These are phyloP conservation scores for Siniperca chuatsi DNA, from an alignment of 2,113 vertebrate genomes.

Conservation along the genomic window DNA sequence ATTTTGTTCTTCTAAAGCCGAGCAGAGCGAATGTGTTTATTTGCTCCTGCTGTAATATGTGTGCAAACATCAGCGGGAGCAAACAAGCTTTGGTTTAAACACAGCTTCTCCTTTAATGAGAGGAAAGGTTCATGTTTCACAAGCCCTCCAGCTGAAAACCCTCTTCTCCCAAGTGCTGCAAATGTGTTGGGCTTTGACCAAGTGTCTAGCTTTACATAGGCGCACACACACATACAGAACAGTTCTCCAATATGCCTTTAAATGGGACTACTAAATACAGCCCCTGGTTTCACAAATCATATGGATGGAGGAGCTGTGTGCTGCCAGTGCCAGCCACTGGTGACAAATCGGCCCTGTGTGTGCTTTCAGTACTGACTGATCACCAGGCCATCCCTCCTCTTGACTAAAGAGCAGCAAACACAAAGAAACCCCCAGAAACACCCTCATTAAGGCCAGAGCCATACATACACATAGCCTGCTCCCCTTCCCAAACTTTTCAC, in stretches of 20 bases:
- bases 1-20: slow-evolving; percentile 66
- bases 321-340: slow-evolving; percentile 78
- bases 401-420: slow-evolving; percentile 83
- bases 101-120: slow-evolving; percentile 81
- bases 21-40: slow-evolving; percentile 71
- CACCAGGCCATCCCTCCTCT: slow-evolving; percentile 75
- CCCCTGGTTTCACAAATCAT: slow-evolving; percentile 82
- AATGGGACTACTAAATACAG: slow-evolving; percentile 84
- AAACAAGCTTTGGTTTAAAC: slow-evolving; percentile 81
- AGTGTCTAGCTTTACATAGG: slow-evolving; percentile 54
- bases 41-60: slow-evolving; percentile 73
- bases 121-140: slow-evolving; percentile 80
- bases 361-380: slow-evolving; percentile 82
- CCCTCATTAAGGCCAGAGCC: slow-evolving; percentile 81
- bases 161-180: slow-evolving; percentile 73
- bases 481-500: slow-evolving; percentile 65
- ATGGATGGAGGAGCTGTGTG: slow-evolving; percentile 74
- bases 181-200: slow-evolving; percentile 74
- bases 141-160: slow-evolving; percentile 74
- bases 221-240: slow-evolving; percentile 43
- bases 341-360: slow-evolving; percentile 81
- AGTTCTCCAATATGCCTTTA: slow-evolving; percentile 79
- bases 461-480: slow-evolving; percentile 69
- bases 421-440: slow-evolving; percentile 79
- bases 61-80: slow-evolving; percentile 75